These are phyloP conservation scores for Agonum fuliginosum DNA, from an alignment of 2,888 invertebrate species.

Conservation along the genomic window DNA sequence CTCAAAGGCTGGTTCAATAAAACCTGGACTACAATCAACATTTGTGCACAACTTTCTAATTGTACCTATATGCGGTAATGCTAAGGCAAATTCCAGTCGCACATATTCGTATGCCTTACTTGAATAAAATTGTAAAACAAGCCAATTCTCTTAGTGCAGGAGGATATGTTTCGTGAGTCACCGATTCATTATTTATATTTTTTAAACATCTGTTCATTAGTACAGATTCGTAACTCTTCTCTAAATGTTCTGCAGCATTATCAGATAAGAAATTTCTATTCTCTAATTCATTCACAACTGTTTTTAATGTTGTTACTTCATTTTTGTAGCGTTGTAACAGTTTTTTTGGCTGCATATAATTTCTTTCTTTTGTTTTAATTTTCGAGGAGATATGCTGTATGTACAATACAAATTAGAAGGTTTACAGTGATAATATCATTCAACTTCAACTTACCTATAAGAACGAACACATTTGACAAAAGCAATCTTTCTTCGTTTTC, in stretches of 20 bases:
- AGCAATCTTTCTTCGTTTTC: no score
- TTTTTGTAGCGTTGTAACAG: no score
- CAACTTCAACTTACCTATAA: no score
- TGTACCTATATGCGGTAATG: conserved; percentile 47
- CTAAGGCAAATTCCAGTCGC: conserved; percentile 40
- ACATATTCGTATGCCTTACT: conserved; percentile 60
- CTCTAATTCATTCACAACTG: no score
- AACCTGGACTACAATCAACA: conserved; percentile 56
- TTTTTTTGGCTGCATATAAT: no score
- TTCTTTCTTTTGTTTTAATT: no score
- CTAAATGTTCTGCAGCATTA: not conserved
- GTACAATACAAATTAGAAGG: no score
- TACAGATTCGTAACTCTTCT: not conserved
- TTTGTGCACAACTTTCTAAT: conserved; percentile 54
- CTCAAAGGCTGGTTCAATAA: conserved; percentile 37
- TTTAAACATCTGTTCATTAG: conserved; percentile 32
- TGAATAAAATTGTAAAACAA: conserved; percentile 59
- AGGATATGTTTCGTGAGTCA: conserved; percentile 20
- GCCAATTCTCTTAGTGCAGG: conserved; percentile 56
- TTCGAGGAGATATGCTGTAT: no score
- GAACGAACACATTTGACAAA: no score
- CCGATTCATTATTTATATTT: not conserved
- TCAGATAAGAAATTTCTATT: not conserved
- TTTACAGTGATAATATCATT: no score
- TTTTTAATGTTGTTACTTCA: no score